Evolutionary conservation across 92 coral and sea anemone genomes (phyloP).

Genomic region (Scolanthus callimorphus): DNA sequence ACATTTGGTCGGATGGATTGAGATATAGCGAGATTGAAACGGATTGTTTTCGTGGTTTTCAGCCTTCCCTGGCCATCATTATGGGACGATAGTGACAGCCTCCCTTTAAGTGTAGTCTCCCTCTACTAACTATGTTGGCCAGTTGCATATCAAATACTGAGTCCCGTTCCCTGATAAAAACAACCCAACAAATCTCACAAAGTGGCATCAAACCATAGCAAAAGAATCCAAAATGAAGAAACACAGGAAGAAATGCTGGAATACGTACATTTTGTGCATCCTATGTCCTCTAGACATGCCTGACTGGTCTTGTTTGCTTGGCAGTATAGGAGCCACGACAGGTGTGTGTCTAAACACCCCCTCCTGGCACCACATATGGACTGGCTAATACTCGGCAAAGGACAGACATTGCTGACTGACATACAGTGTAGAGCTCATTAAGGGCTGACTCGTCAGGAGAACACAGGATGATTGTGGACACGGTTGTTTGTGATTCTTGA

Average conservation of each 20-base stretch:
- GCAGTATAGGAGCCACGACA: constrained; percentile 63
- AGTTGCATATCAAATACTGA: too few species aligned
- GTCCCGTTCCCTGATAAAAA: too few species aligned
- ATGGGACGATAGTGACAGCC: too few species aligned
- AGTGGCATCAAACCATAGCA: too few species aligned
- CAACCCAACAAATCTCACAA: too few species aligned
- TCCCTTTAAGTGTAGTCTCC: too few species aligned
- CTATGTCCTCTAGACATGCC: constrained; percentile 35
- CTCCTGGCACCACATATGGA: constrained; percentile 92
- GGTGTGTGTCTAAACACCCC: constrained; percentile 93
- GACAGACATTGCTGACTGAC: constrained; percentile 63
- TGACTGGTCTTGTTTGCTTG: constrained; percentile 33
- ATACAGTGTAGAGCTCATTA: constrained; percentile 74
- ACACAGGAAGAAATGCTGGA: neutral
- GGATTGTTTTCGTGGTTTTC: too few species aligned
- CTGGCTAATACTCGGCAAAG: constrained; percentile 45
- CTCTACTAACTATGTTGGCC: too few species aligned
- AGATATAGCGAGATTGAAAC: too few species aligned
- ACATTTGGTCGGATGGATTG: too few species aligned
- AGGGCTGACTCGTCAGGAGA: constrained; percentile 83
- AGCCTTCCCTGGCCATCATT: too few species aligned
- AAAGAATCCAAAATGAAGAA: too few species aligned
- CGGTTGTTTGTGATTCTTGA: constrained; percentile 9
- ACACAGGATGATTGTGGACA: constrained; percentile 75
- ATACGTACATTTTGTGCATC: constrained; percentile 67